Conservation (phyloP, 2,888 invertebrate genomes). For the Stratiomys singularior region DNA sequence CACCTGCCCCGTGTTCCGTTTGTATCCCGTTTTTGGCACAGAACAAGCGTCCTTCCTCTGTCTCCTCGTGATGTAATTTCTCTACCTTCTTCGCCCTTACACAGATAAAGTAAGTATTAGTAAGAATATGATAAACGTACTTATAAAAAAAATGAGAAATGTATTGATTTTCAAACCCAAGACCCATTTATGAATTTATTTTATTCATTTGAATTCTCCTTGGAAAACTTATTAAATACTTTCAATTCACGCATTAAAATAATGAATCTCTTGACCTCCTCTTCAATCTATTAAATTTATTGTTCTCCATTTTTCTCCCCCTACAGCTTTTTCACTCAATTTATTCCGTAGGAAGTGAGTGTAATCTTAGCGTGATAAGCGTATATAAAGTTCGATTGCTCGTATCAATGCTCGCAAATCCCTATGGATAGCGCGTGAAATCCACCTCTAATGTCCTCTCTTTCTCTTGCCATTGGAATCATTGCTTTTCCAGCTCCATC, state of each 20-base stretch:
- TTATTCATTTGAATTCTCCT: too few species aligned
- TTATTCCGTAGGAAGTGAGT: background rate
- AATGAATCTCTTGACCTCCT: background rate
- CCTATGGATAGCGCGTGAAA: conserved; percentile 36
- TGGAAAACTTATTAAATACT: too few species aligned
- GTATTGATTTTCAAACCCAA: too few species aligned
- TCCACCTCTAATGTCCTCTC: conserved; percentile 1
- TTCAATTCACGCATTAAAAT: background rate
- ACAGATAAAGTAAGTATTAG: too few species aligned
- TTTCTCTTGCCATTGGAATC: background rate
- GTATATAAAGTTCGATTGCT: conserved; percentile 47
- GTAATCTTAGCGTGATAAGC: conserved; percentile 50
- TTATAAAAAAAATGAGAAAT: too few species aligned
- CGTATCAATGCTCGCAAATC: conserved; percentile 42
- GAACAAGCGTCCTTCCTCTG: too few species aligned
- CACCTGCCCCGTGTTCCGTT: too few species aligned
- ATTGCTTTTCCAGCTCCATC: background rate
- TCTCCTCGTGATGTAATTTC: too few species aligned
- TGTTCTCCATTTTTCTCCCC: background rate
- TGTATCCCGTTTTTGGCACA: too few species aligned
- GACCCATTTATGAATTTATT: too few species aligned
- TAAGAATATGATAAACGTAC: too few species aligned
- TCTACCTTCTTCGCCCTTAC: too few species aligned
- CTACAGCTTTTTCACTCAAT: background rate
- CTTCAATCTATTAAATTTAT: background rate